Percentiles rank a stretch among this genome's conserved stretches.
Evolutionary conservation across 23 tunicate species (phyloP).

Genomic region (Halocynthia roretzi): DNA sequence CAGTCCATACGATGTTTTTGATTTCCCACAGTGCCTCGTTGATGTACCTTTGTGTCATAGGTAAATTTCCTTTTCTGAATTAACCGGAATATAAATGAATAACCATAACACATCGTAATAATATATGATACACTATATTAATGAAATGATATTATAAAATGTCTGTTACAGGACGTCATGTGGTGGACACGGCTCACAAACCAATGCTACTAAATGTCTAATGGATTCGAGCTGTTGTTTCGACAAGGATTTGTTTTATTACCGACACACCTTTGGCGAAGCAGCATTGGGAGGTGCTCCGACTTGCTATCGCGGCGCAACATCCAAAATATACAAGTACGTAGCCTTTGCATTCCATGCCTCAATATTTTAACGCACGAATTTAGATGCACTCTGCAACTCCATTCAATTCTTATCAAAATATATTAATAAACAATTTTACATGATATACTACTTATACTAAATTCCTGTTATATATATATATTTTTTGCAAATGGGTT

Average conservation of each 20-base stretch:
- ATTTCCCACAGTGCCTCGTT: slow-evolving; percentile 75
- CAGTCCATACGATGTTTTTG: slow-evolving; percentile 11
- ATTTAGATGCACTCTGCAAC: neutral
- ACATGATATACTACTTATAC: neutral
- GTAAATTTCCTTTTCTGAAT: slow-evolving; percentile 10
- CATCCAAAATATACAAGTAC: slow-evolving; percentile 51
- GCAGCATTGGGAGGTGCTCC: slow-evolving; percentile 70
- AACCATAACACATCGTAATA: too few relatives aligned
- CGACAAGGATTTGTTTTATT: slow-evolving; percentile 61
- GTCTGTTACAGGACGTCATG: slow-evolving; percentile 50
- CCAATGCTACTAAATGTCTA: slow-evolving; percentile 52
- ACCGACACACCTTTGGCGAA: slow-evolving; percentile 66
- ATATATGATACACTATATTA: too few relatives aligned
- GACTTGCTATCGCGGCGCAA: slow-evolving; percentile 84
- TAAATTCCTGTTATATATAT: neutral
- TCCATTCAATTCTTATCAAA: neutral
- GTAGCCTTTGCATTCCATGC: neutral
- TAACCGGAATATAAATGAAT: too few relatives aligned
- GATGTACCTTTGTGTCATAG: slow-evolving; percentile 74
- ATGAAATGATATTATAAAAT: neutral
- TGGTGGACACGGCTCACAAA: slow-evolving; percentile 47
- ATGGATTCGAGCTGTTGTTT: slow-evolving; percentile 84
- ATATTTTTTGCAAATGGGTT: too few relatives aligned
- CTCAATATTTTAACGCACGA: neutral
- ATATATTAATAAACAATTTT: neutral